phyloP scores from a whole-genome alignment of 1,140 invertebrate species.

The Trichomalopsis sarcophagae region DNA sequence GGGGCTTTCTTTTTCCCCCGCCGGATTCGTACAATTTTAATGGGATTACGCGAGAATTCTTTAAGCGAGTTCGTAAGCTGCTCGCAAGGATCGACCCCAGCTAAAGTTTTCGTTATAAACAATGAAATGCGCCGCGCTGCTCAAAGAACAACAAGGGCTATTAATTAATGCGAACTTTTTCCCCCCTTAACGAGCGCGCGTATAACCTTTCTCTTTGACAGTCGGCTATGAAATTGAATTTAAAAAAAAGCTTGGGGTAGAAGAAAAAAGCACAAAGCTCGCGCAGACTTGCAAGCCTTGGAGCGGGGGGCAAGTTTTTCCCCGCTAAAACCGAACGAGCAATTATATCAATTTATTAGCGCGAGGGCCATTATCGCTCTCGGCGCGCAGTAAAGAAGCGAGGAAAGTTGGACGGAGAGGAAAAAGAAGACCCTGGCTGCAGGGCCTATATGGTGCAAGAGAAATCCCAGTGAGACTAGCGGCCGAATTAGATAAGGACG shows the following conservation, averaged over 20 bases:
- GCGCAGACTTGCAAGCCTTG: background rate
- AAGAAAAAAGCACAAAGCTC: background rate
- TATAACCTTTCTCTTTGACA: slow-evolving; percentile 6
- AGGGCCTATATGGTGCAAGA: background rate
- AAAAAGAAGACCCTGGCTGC: background rate
- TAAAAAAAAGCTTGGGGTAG: background rate
- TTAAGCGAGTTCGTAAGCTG: background rate
- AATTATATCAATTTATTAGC: slow-evolving; percentile 23
- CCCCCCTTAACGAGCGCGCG: background rate
- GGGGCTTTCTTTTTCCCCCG: background rate
- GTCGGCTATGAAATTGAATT: background rate
- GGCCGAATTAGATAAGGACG: slow-evolving; percentile 1
- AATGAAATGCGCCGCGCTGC: background rate
- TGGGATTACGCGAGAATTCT: background rate
- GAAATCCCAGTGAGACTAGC: background rate
- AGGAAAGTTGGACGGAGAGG: background rate
- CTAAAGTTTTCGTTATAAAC: background rate
- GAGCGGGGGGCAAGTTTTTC: background rate
- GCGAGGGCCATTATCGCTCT: slow-evolving; percentile 2
- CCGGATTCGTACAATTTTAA: background rate
- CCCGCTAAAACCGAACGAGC: slow-evolving; percentile 2
- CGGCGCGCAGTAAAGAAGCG: background rate
- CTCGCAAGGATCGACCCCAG: background rate
- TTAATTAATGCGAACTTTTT: background rate
- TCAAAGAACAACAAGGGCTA: background rate